Evolutionary conservation across 2,888 invertebrate species (phyloP).

Genomic region (Philereme vetulata): DNA sequence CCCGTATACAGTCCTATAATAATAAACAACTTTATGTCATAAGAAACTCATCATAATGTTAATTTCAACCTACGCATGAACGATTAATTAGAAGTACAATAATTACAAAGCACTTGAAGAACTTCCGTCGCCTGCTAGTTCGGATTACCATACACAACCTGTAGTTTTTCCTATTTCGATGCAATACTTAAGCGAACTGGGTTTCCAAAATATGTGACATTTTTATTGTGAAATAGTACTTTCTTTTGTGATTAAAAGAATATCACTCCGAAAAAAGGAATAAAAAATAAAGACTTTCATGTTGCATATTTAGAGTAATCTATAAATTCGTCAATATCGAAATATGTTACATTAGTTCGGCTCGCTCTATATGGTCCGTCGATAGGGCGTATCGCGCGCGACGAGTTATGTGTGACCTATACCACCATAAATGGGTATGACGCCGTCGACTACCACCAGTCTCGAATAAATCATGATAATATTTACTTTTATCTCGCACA

Average conservation of each 20-base stretch:
- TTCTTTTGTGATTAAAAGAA: no score
- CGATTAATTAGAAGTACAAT: slow-evolving; percentile 49
- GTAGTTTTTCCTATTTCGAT: no score
- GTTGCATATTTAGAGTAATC: slow-evolving; percentile 26
- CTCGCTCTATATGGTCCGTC: slow-evolving; percentile 58
- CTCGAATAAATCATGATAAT: slow-evolving; percentile 66
- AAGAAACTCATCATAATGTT: slow-evolving; percentile 77
- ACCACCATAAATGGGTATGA: slow-evolving; percentile 68
- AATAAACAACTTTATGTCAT: slow-evolving; percentile 74
- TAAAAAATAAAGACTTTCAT: no score
- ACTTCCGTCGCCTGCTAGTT: no score
- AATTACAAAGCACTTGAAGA: slow-evolving; percentile 5
- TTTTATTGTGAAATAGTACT: no score
- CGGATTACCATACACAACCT: no score
- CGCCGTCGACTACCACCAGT: slow-evolving; percentile 59
- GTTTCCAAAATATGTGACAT: no score
- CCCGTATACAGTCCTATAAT: slow-evolving; percentile 71
- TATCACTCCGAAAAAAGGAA: no score
- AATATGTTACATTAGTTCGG: slow-evolving; percentile 42
- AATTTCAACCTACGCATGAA: slow-evolving; percentile 72
- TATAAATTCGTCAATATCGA: slow-evolving; percentile 35
- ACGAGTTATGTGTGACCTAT: slow-evolving; percentile 58
- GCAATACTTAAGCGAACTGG: no score
- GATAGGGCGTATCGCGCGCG: slow-evolving; percentile 51
- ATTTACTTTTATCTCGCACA: slow-evolving; percentile 62